phyloP scores from a whole-genome alignment of 2,888 invertebrate genomes.

The Willowsia nigromaculata region DNA sequence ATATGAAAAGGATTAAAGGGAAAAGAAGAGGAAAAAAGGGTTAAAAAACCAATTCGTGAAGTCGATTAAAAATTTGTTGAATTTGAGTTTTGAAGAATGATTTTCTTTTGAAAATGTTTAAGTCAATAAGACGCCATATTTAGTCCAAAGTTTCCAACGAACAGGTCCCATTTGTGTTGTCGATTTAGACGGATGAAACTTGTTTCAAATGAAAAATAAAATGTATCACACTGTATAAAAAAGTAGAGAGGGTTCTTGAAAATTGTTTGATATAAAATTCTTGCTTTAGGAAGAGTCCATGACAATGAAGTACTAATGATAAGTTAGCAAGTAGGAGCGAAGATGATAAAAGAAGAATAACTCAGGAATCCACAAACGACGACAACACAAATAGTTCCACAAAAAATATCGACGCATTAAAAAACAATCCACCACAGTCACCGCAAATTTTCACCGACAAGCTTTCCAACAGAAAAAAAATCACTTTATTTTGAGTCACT shows the following conservation, averaged over 20 bases:
- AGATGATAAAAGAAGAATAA: not conserved
- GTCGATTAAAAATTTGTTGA: slow-evolving; percentile 24
- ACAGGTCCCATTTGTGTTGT: slow-evolving; percentile 58
- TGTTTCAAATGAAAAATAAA: too few species aligned
- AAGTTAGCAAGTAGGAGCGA: not conserved
- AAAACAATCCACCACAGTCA: not conserved
- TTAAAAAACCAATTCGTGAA: slow-evolving; percentile 56
- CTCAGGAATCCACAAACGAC: not conserved
- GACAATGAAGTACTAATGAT: not conserved
- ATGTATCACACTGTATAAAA: too few species aligned
- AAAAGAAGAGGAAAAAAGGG: slow-evolving; percentile 1
- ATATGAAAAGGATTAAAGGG: slow-evolving; percentile 25
- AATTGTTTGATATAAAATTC: not conserved
- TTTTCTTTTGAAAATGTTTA: not conserved
- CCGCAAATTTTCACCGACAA: too few species aligned
- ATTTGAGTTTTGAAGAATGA: slow-evolving; percentile 5
- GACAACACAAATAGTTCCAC: not conserved
- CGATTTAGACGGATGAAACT: not conserved
- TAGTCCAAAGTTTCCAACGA: slow-evolving; percentile 64
- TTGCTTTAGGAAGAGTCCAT: not conserved
- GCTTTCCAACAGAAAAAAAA: not conserved
- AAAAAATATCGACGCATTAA: not conserved
- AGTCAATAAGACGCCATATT: slow-evolving; percentile 44
- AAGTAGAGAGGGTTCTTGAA: not conserved
- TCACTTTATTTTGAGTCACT: not conserved